A percentile compares a stretch with the other conserved stretches of the same genome.
phyloP scores from a whole-genome alignment of 1,140 invertebrate genomes.

The Pygmarrhopalites habei region DNA sequence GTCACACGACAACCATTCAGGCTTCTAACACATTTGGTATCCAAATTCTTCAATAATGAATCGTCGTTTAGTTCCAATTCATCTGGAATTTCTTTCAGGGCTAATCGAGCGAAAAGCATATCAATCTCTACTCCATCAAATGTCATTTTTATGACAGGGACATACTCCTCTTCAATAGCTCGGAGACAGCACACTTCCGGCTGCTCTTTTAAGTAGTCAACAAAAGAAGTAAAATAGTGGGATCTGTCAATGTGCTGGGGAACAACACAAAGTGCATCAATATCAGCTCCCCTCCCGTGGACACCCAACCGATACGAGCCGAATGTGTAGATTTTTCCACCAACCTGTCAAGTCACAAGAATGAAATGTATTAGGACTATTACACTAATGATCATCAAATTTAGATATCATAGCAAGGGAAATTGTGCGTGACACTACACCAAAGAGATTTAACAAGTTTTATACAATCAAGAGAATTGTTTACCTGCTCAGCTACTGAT shows the following conservation, averaged over 20 bases:
- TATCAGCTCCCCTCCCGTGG: conserved; percentile 97
- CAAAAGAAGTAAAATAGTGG: conserved; percentile 94
- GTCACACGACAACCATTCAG: conserved; percentile 97
- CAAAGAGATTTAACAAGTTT: no score
- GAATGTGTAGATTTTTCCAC: conserved; percentile 98
- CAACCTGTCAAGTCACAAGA: no score
- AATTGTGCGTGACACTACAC: no score
- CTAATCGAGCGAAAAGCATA: conserved; percentile 90
- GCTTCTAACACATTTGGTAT: conserved; percentile 92
- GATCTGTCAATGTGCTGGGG: conserved; percentile 86
- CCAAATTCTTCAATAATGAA: conserved; percentile 86
- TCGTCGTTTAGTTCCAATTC: conserved; percentile 77
- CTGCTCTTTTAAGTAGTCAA: conserved; percentile 79
- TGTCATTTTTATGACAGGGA: conserved; percentile 98
- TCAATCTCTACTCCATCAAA: conserved; percentile 99
- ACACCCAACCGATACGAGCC: conserved; percentile 88
- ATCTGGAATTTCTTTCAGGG: conserved; percentile 84
- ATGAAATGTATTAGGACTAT: no score
- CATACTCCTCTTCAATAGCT: conserved; percentile 96
- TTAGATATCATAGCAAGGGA: no score
- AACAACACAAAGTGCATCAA: conserved; percentile 95
- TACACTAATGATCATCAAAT: no score
- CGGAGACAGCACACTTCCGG: conserved; percentile 75
- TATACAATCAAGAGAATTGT: no score
- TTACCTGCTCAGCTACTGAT: conserved; percentile 65